These are phyloP conservation scores for Belgica antarctica DNA, from an alignment of 2,888 invertebrate species.

Conservation along the genomic window DNA sequence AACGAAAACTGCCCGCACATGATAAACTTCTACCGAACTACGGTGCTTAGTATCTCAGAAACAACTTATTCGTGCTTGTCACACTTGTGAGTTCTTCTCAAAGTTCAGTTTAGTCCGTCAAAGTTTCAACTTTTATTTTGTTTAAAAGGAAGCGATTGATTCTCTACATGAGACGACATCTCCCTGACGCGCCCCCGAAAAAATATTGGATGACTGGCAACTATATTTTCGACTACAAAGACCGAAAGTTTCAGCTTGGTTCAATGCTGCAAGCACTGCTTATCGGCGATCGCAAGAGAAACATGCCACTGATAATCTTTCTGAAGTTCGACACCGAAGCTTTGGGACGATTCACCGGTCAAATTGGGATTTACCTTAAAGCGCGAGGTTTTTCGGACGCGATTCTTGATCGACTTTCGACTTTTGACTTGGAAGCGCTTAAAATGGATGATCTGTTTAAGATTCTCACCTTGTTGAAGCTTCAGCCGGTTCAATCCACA, in stretches of 20 bases:
- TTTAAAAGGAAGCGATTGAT: constrained; percentile 61
- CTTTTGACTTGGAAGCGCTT: constrained; percentile 56
- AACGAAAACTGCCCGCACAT: constrained; percentile 63
- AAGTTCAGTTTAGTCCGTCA: too few species aligned
- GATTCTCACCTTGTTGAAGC: constrained; percentile 55
- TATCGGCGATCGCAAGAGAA: constrained; percentile 65
- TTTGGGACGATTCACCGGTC: constrained; percentile 51
- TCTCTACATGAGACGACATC: constrained; percentile 64
- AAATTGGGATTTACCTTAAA: constrained; percentile 58
- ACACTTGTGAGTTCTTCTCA: constrained; percentile 67
- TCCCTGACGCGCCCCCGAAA: constrained; percentile 59
- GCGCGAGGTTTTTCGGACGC: constrained; percentile 55
- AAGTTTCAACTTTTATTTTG: not conserved
- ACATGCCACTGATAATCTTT: constrained; percentile 64
- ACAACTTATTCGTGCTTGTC: constrained; percentile 67
- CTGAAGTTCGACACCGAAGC: constrained; percentile 60
- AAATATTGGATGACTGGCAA: constrained; percentile 69
- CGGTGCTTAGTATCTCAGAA: constrained; percentile 65
- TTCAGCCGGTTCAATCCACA: constrained; percentile 54
- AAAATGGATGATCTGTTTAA: constrained; percentile 59
- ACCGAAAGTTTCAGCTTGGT: constrained; percentile 61
- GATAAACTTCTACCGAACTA: constrained; percentile 69
- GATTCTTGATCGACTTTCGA: constrained; percentile 54
- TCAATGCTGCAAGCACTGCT: constrained; percentile 62
- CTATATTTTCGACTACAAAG: constrained; percentile 68